Base-by-base conservation (phyloP, 2,888 invertebrate species). In the Eurois occulta region DNA sequence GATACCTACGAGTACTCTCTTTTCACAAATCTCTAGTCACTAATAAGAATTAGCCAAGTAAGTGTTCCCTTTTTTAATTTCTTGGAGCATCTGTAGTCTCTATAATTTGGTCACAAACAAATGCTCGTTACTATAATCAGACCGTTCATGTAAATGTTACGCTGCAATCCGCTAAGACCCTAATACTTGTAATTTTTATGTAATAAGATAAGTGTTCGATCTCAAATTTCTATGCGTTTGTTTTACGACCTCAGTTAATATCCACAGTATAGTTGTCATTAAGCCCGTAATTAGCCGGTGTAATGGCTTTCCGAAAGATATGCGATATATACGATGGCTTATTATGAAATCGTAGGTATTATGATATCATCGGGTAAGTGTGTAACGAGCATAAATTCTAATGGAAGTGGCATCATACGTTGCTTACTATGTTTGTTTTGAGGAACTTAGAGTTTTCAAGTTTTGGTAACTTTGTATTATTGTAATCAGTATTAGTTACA, bases 341-440 rank as follows among this genome's bases (percentile, higher is more conserved):
- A 72, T 89, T 89, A 88, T 75, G 81, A 85, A 88, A 88, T 89
- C 58, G 58, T 60, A 28, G 38, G 76, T 85, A 75, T 82, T 81
- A 81, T 80, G 75, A 82, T 86, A 83, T 81, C 79, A 81, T 48
- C 35, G 48, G 8, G 58, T 69, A 78, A 78, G 69, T 71, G 69
- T 78, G 28, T 80, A 72, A 72, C 38, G 43, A 75, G 67, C 69
- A 73, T 80, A 79, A 75, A 77, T 43, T 77, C 43, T 85, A 79
- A 81, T 88, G 76, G 72, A 4, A 52, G 38, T 89, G 83, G 84
- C 86, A 65, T 78, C 80, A 87, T 10, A 24, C n/a, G n/a, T n/a
- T n/a, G n/a, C n/a, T n/a, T n/a, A 43, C 10, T 32, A 58, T 75
- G 48, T 68, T 77, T 83, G 32, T 83, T 84, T 75, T 11, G 52